phyloP scores from a whole-genome alignment of 2,797 vertebrate genomes.

The Novumbra hubbsi region DNA sequence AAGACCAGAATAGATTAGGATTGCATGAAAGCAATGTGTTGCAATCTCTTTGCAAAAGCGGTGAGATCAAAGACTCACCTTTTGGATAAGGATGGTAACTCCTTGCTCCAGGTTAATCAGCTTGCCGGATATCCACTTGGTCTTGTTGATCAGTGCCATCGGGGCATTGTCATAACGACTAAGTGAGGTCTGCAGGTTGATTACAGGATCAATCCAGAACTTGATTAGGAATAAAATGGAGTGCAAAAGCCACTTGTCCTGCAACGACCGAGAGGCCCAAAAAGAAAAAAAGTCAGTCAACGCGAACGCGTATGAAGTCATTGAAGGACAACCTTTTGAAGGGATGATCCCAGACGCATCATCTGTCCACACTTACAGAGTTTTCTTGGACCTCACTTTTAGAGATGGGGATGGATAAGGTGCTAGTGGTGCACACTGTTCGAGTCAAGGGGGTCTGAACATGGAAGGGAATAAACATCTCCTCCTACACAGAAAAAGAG shows the following conservation, averaged over 20 bases:
- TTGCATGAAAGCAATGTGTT: neutral
- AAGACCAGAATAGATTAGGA: neutral
- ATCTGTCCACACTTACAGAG: slow-evolving; percentile 37
- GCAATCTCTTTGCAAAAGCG: neutral
- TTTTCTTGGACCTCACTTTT: slow-evolving; percentile 48
- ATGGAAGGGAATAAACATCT: slow-evolving; percentile 38
- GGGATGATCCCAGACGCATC: neutral
- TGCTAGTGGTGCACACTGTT: slow-evolving; percentile 36
- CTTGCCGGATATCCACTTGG: slow-evolving; percentile 47
- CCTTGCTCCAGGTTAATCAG: slow-evolving; percentile 49
- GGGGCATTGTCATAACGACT: slow-evolving; percentile 43
- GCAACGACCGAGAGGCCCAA: slow-evolving; percentile 1
- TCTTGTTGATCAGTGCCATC: slow-evolving; percentile 39
- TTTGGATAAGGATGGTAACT: slow-evolving; percentile 40
- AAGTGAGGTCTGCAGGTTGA: slow-evolving; percentile 42
- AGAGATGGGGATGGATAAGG: slow-evolving; percentile 31
- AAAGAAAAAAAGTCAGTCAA: neutral
- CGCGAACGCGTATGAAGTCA: neutral
- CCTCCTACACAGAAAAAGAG: slow-evolving; percentile 38
- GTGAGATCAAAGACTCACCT: slow-evolving; percentile 26
- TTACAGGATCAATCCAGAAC: slow-evolving; percentile 48
- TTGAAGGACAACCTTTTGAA: neutral
- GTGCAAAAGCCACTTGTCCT: slow-evolving; percentile 58
- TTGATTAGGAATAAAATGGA: slow-evolving; percentile 42
- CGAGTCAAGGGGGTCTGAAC: slow-evolving; percentile 19